Conservation (phyloP, 2,113 vertebrate species). For the Lates calcarifer region DNA sequence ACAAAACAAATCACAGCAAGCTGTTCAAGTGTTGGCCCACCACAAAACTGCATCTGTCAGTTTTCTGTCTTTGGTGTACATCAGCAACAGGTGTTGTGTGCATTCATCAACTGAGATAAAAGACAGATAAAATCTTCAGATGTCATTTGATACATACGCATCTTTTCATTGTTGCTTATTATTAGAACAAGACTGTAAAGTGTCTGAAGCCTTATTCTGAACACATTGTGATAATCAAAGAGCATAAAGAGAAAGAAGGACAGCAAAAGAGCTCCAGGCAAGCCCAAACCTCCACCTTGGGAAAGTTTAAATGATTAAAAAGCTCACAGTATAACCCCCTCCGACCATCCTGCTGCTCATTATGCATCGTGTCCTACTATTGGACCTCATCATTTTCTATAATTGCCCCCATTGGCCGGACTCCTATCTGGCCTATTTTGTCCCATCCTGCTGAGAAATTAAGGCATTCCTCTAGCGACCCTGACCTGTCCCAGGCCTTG, state of each 20-base stretch:
- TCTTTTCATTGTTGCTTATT: constrained; percentile 1
- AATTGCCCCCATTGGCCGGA: constrained; percentile 71
- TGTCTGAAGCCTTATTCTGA: not conserved
- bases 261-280: constrained; percentile 32
- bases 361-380: constrained; percentile 61
- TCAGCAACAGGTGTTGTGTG: constrained; percentile 28
- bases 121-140: constrained; percentile 6
- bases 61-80: not conserved
- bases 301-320: constrained; percentile 71
- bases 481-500: constrained; percentile 76
- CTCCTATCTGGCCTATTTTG: constrained; percentile 64
- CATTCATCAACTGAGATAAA: constrained; percentile 19
- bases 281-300: constrained; percentile 50
- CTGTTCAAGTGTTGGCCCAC: not conserved
- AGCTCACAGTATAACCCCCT: constrained; percentile 32
- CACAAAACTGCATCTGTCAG: constrained; percentile 16
- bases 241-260: not conserved
- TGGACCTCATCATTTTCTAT: constrained; percentile 74
- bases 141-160: not conserved
- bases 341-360: constrained; percentile 54
- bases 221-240: constrained; percentile 30
- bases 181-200: constrained; percentile 9
- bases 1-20: constrained; percentile 23
- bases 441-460: constrained; percentile 70
- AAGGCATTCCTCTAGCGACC: constrained; percentile 74